phyloP scores from a whole-genome alignment of 2,113 vertebrate genomes.

The Cyanoramphus novaezelandiae region DNA sequence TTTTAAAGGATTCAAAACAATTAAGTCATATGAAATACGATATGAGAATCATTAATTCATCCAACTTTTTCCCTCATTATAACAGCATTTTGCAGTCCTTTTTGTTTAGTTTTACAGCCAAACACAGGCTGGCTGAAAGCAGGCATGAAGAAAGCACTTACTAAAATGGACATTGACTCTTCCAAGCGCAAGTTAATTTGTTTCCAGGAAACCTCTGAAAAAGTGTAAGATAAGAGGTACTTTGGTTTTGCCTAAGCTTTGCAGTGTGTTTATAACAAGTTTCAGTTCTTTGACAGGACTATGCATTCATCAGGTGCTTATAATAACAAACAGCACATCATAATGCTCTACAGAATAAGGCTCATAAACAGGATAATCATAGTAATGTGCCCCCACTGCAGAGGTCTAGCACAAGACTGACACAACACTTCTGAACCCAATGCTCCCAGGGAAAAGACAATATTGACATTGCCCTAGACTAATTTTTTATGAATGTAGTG shows the following conservation, averaged over 20 bases:
- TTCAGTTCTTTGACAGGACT: background rate
- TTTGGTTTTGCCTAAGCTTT: background rate
- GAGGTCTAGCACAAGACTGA: background rate
- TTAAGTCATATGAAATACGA: background rate
- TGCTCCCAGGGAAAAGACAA: background rate
- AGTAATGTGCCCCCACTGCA: background rate
- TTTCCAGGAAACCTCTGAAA: background rate
- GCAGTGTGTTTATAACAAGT: background rate
- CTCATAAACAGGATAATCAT: background rate
- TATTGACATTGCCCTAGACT: background rate
- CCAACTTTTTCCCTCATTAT: background rate
- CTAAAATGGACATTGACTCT: background rate
- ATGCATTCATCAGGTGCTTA: background rate
- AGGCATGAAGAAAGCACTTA: background rate
- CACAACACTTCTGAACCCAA: background rate
- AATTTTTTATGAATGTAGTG: background rate
- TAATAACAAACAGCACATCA: background rate
- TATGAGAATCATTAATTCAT: background rate
- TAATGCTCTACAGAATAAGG: background rate
- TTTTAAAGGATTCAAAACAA: background rate
- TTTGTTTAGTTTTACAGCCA: background rate
- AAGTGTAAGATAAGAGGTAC: background rate
- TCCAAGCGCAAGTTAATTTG: background rate
- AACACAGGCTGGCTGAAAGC: background rate
- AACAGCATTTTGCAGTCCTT: background rate